phyloP scores from a whole-genome alignment of 2,888 invertebrate genomes.

The Minunthozetes semirufus region DNA sequence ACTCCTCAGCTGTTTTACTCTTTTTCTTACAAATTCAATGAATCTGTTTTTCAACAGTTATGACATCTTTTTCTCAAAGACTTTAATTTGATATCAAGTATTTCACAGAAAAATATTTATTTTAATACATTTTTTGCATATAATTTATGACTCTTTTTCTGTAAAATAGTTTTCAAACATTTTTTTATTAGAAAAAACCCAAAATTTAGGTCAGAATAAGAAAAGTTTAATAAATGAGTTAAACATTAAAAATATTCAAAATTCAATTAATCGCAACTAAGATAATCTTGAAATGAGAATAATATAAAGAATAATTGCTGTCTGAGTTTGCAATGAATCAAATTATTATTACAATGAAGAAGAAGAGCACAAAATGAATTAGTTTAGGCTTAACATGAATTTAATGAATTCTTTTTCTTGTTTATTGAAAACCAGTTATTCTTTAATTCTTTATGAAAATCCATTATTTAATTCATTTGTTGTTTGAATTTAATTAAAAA shows the following conservation, averaged over 20 bases:
- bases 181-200: not conserved
- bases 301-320: not conserved
- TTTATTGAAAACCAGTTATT: too few species aligned
- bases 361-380: too few species aligned
- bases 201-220: not conserved
- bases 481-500: too few species aligned
- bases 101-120: not conserved
- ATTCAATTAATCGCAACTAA: not conserved
- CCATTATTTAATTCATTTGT: too few species aligned
- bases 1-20: not conserved
- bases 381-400: too few species aligned
- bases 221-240: not conserved
- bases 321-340: too few species aligned
- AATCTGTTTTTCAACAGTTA: too few species aligned
- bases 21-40: not conserved
- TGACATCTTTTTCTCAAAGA: not conserved
- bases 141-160: not conserved
- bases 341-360: too few species aligned
- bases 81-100: not conserved
- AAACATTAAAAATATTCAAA: not conserved
- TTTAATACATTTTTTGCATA: not conserved
- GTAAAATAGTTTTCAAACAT: not conserved
- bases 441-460: too few species aligned
- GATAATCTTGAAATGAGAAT: not conserved
- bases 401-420: too few species aligned